phyloP scores from a whole-genome alignment of 2,888 invertebrate genomes.

The Agonopterix arenella region DNA sequence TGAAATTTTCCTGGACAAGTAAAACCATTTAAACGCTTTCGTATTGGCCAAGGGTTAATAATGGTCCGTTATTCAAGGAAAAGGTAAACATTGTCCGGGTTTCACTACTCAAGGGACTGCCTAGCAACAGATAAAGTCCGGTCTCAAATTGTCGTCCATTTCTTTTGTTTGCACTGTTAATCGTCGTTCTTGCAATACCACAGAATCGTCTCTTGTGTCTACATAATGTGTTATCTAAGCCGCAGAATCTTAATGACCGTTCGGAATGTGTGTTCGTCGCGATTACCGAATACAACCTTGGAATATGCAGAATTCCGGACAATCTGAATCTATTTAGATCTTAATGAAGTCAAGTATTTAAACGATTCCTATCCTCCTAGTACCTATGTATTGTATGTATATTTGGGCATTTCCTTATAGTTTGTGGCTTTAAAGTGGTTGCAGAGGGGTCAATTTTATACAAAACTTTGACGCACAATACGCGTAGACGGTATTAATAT shows the following conservation, averaged over 20 bases:
- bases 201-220: no score
- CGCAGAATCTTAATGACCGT: constrained; percentile 5
- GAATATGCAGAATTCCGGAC: neutral
- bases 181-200: constrained; percentile 4
- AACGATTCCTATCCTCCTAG: no score
- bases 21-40: constrained; percentile 27
- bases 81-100: constrained; percentile 36
- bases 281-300: constrained; percentile 4
- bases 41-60: constrained; percentile 35
- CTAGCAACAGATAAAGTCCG: neutral
- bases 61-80: constrained; percentile 37
- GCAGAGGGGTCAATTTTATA: no score
- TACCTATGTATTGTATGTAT: no score
- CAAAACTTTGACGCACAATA: no score
- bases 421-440: no score
- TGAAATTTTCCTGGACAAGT: constrained; percentile 23
- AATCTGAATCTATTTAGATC: no score
- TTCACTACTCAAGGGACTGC: constrained; percentile 19
- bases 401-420: no score
- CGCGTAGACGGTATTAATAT: no score
- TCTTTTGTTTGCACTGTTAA: constrained; percentile 21
- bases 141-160: constrained; percentile 19
- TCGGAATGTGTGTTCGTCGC: constrained; percentile 3
- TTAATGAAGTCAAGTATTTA: no score
- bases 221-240: neutral